These are phyloP conservation scores for Siniperca chuatsi DNA, from an alignment of 2,113 vertebrate genomes.

Conservation along the genomic window DNA sequence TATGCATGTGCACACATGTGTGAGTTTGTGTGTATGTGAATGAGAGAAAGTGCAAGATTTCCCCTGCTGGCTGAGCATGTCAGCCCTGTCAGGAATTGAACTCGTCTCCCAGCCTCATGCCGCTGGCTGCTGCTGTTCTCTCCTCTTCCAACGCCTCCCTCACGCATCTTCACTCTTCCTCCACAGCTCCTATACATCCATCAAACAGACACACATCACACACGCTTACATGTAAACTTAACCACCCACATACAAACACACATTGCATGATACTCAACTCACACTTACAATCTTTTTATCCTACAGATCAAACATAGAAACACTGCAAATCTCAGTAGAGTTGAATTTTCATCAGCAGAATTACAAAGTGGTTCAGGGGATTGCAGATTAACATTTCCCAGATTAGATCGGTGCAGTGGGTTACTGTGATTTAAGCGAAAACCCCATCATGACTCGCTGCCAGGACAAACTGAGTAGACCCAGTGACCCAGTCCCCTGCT, in stretches of 20 bases:
- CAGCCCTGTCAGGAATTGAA: constrained; percentile 59
- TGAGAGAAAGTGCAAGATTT: constrained; percentile 13
- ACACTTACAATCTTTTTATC: constrained; percentile 12
- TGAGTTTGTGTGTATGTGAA: neutral
- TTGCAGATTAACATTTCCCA: constrained; percentile 69
- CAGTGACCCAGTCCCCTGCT: constrained; percentile 38
- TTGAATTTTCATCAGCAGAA: constrained; percentile 59
- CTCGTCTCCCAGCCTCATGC: constrained; percentile 53
- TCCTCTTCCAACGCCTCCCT: constrained; percentile 24
- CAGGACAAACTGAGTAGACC: constrained; percentile 31
- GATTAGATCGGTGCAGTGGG: constrained; percentile 50
- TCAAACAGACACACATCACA: neutral
- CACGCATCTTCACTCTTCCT: constrained; percentile 1
- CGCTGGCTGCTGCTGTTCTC: constrained; percentile 46
- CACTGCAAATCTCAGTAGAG: constrained; percentile 8
- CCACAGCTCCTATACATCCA: neutral
- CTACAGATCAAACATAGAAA: constrained; percentile 2
- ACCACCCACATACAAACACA: constrained; percentile 5
- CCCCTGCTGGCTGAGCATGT: constrained; percentile 41
- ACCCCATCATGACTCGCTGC: neutral
- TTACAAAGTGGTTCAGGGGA: constrained; percentile 49
- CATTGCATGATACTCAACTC: constrained; percentile 1
- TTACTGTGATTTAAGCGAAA: constrained; percentile 35
- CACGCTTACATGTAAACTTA: neutral
- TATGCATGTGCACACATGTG: neutral